Base-by-base conservation (phyloP, 2,113 vertebrate species). In the Ammodytes marinus region DNA sequence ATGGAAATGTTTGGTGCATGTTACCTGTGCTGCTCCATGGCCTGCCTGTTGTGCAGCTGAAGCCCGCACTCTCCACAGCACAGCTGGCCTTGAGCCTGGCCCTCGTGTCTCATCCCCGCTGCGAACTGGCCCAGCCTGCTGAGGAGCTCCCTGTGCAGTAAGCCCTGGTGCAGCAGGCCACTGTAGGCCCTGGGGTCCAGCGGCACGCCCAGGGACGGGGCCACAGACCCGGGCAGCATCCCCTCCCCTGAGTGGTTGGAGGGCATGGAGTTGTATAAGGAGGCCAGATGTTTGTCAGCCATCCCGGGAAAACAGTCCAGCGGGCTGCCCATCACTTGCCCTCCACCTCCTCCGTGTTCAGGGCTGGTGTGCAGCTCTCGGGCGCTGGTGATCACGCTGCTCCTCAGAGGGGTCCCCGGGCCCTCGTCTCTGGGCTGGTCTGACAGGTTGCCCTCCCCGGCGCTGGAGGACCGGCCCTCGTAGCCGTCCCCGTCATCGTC, bases 341-440 rank as follows among this genome's bases (percentile, higher is more conserved):
- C 95, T 61, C 58, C 89, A 0, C 95, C 95, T 15, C 83, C 95
- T 61, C 58, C 89, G 1, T 95, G 95, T 73, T 94, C 94, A 0
- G 92, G 86, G 17, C 93, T 77, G 0, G 96, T 95, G 83, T 97
- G 96, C 72, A 99, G 96, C 82, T 98, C 98, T 0, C 98, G 95
- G 5, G 98, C 98, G 2, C 98, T 99, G 57, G 98, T 99, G 93
- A 99, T 99, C 77, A 99, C 98, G 0, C 97, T 99, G 93, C 97
- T 90, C 39, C 98, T 95, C 12, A 97, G 97, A 0, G 98, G 98
- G 0, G 98, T 99, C 74, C 97, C 97, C 0, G 98, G 98, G 10
- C 95, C 96, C 27, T 97, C 97, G 8, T 97, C 97, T 87, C 95
- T 96, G 86, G 92, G 90, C 76, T 96, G 96, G 53, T 97, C 97